Evolutionary conservation across 2,888 invertebrate species (phyloP).

Genomic region (Lordiphosa andalusiaca): DNA sequence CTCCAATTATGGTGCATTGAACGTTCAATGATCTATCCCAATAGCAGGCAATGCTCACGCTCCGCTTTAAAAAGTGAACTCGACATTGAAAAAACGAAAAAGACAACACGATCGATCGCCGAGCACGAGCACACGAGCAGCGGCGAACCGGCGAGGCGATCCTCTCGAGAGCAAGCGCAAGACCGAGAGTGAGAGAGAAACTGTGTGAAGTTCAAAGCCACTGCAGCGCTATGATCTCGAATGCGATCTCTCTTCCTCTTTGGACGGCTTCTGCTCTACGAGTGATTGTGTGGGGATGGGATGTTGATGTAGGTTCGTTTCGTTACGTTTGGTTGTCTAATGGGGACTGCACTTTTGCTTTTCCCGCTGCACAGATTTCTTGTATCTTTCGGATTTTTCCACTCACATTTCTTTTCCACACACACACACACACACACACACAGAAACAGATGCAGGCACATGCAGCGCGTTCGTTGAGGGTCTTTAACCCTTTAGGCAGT

Average conservation of each 20-base stretch:
- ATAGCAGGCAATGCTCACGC: slow-evolving; percentile 42
- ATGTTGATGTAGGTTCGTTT: slow-evolving; percentile 70
- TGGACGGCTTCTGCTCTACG: not conserved
- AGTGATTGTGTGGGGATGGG: slow-evolving; percentile 10
- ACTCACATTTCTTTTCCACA: slow-evolving; percentile 61
- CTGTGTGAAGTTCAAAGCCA: slow-evolving; percentile 74
- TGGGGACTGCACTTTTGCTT: slow-evolving; percentile 65
- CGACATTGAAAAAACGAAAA: slow-evolving; percentile 59
- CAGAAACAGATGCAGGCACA: slow-evolving; percentile 15
- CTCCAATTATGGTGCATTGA: slow-evolving; percentile 56
- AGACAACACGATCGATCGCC: slow-evolving; percentile 6
- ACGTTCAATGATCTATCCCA: slow-evolving; percentile 71
- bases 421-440: slow-evolving; percentile 53
- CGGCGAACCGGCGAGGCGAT: slow-evolving; percentile 16
- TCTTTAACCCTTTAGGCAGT: slow-evolving; percentile 77
- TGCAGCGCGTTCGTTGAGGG: slow-evolving; percentile 60
- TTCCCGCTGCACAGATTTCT: slow-evolving; percentile 62
- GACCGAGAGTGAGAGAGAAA: slow-evolving; percentile 27
- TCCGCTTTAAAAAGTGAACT: slow-evolving; percentile 69
- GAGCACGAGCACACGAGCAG: not conserved
- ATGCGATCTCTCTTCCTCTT: not conserved
- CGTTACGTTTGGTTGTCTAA: slow-evolving; percentile 23
- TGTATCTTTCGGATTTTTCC: slow-evolving; percentile 60
- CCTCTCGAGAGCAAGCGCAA: slow-evolving; percentile 26
- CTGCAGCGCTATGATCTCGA: slow-evolving; percentile 37